Percentiles rank a stretch among this genome's conserved stretches.
Conservation (phyloP, 1,140 invertebrate genomes). For the Pteromalus puparum region DNA sequence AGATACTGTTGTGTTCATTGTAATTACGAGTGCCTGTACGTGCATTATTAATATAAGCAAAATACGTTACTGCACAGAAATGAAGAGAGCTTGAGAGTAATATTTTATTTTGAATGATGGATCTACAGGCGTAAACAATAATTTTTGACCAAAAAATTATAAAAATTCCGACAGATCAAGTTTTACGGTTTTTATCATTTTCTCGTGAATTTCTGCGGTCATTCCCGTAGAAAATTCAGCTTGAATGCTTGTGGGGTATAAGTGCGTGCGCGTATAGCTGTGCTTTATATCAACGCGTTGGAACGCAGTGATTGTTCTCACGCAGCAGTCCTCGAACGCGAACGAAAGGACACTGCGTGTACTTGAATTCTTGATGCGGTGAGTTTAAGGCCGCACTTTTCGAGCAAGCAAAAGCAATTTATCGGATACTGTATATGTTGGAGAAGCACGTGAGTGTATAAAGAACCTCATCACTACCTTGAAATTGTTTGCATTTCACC, state of each 20-base stretch:
- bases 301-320: slow-evolving; percentile 20
- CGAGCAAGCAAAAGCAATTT: slow-evolving; percentile 3
- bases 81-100: too few relatives aligned
- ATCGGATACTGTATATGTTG: background rate
- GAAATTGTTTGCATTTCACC: background rate
- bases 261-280: background rate
- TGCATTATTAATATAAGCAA: too few relatives aligned
- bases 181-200: too few relatives aligned
- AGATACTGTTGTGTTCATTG: too few relatives aligned
- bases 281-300: background rate
- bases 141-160: too few relatives aligned
- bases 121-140: too few relatives aligned
- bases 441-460: background rate
- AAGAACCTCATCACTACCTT: background rate
- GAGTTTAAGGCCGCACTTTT: background rate
- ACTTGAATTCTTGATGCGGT: slow-evolving; percentile 27
- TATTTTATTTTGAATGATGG: too few relatives aligned
- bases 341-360: slow-evolving; percentile 15
- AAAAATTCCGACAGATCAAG: too few relatives aligned
- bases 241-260: background rate
- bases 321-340: background rate
- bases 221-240: too few relatives aligned
- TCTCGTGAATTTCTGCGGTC: too few relatives aligned
- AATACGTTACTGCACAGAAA: too few relatives aligned
- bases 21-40: too few relatives aligned